Base-by-base conservation (phyloP, 2,797 vertebrate species). In the Clamator glandarius region DNA sequence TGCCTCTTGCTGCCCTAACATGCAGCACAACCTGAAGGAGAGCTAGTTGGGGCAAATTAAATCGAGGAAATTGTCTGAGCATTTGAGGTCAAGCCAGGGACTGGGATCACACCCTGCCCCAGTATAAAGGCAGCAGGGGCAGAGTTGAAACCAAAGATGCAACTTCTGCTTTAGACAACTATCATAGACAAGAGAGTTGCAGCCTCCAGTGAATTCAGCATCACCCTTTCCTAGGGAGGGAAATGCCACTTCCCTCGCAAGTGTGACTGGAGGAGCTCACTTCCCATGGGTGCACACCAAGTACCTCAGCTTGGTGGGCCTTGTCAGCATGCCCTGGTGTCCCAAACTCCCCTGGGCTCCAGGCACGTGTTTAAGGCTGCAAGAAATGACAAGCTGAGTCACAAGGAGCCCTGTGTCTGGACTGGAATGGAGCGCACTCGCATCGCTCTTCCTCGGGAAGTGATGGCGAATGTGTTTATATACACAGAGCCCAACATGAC, bases 241-340 rank as follows among this genome's bases (percentile, higher is more conserved):
- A 84, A 55, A 6, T 24, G 64, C 9, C 35, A 54, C 1, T 16
- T 15, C 9, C 9, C 1, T 39, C 0, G 5, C n/a, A 55, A 26
- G 15, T 14, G 12, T 55, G 28, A 59, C 18, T 31, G 3, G 4
- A 6, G 15, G 20, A 91, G 7, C 9, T 74, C 57, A 64, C 8
- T 25, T 41, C 31, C 23, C 29, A 3, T 17, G 33, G 5, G 4
- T n/a, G 9, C 0, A 0, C 12, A 61, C 9, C 41, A 51, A 59
- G n/a, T 24, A 31, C 24, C 25, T 39, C 41, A 74, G 36, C 41
- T 4, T 2, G 21, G 19, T 17, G 13, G 8, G 28, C 6, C 11
- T 9, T 83, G 0, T 23, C 16, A 4, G 7, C 1, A 1, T 50
- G 35, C 15, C 25, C 28, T 44, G 46, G 16, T 57, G 35, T 76